A percentile compares a stretch with the other conserved stretches of the same genome.
Evolutionary conservation across 2,888 invertebrate genomes (phyloP).

Genomic region (Thera britannica): DNA sequence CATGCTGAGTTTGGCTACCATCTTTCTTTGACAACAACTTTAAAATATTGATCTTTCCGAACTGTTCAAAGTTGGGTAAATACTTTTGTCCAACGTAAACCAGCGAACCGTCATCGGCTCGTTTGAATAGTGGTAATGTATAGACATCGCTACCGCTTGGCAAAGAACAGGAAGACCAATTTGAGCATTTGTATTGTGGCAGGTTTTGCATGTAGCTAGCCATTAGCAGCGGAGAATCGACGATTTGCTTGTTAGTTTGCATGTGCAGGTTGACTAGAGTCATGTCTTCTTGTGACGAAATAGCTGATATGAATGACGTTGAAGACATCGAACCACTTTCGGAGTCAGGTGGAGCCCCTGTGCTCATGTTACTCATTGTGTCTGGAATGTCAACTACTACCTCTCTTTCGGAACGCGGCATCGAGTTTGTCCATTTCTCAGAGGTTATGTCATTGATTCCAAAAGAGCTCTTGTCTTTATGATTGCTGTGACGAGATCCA

Average conservation of each 20-base stretch:
- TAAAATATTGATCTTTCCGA: constrained; percentile 68
- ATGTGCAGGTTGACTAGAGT: constrained; percentile 96
- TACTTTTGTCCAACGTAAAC: constrained; percentile 89
- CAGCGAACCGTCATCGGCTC: constrained; percentile 89
- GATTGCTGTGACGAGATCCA: constrained; percentile 76
- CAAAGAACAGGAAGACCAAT: constrained; percentile 91
- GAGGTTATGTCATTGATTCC: constrained; percentile 75
- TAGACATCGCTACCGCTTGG: constrained; percentile 90
- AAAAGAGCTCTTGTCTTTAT: constrained; percentile 84
- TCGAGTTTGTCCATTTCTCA: constrained; percentile 74
- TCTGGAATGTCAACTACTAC: constrained; percentile 65
- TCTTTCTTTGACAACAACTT: constrained; percentile 79
- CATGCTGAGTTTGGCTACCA: constrained; percentile 71
- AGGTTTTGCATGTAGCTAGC: constrained; percentile 96
- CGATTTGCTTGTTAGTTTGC: constrained; percentile 96
- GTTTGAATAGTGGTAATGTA: constrained; percentile 91
- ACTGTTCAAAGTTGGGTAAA: constrained; percentile 70
- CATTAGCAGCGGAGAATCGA: constrained; percentile 97
- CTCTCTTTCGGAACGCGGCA: constrained; percentile 62
- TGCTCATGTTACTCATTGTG: constrained; percentile 72
- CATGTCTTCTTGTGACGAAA: constrained; percentile 96
- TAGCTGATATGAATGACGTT: constrained; percentile 94
- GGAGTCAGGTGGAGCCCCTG: constrained; percentile 86
- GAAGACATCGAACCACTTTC: constrained; percentile 93
- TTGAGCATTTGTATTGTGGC: constrained; percentile 91